Conservation (phyloP, 2,113 vertebrate species). For the Cottus gobio region DNA sequence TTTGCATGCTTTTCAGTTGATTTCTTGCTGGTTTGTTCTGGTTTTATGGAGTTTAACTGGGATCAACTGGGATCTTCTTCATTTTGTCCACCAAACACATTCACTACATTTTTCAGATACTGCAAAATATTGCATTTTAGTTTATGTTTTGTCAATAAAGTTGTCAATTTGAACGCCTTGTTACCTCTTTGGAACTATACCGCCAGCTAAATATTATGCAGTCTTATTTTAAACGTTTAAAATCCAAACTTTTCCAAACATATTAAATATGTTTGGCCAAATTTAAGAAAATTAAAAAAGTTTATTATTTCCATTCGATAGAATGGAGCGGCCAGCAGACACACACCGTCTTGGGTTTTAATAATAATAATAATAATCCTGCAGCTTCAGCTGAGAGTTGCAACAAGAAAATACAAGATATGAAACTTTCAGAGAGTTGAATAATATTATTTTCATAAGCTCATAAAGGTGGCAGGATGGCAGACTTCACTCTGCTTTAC, state of each 20-base stretch:
- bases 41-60: conserved; percentile 1
- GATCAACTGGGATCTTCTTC: no score
- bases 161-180: not conserved
- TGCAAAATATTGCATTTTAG: not conserved
- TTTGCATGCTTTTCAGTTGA: not conserved
- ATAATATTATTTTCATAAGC: not conserved
- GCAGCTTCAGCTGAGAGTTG: not conserved
- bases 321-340: not conserved
- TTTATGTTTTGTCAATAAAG: not conserved
- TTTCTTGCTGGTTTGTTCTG: not conserved
- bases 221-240: not conserved
- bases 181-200: not conserved
- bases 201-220: not conserved
- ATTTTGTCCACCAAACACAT: not conserved
- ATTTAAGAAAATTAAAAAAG: not conserved
- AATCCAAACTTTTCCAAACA: not conserved
- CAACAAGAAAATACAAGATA: not conserved
- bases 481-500: not conserved
- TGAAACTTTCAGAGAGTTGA: not conserved
- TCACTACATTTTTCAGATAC: not conserved
- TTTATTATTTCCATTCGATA: not conserved
- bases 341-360: not conserved
- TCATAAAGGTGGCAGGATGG: no score
- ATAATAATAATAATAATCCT: no score
- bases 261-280: not conserved